Conservation (phyloP, 2,113 vertebrate species). For the Carollia perspicillata region DNA sequence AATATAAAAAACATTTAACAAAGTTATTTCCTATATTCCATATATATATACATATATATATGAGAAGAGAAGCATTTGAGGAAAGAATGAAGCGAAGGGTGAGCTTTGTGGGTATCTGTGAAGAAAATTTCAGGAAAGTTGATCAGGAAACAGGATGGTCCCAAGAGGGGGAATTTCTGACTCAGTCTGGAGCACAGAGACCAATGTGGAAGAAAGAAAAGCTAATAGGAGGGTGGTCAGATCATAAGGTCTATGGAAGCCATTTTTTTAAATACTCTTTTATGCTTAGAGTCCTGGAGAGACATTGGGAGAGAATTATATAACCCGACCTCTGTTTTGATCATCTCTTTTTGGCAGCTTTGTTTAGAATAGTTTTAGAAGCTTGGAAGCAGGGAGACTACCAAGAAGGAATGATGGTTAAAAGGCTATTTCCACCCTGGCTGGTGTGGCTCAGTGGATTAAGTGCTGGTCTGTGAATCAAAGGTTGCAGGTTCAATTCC, state of each 20-base stretch:
- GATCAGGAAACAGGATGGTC: not conserved
- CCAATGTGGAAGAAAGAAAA: not conserved
- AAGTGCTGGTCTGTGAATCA: no score
- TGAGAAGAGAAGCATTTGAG: not conserved
- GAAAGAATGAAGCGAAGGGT: not conserved
- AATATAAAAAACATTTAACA: no score
- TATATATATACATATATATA: no score
- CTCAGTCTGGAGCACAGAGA: not conserved
- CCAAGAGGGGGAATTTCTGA: not conserved
- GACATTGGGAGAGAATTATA: not conserved
- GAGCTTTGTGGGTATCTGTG: not conserved
- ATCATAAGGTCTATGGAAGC: not conserved
- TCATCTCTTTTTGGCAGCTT: not conserved
- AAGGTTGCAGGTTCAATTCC: no score
- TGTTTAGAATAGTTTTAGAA: not conserved
- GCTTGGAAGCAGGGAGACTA: not conserved
- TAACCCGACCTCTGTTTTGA: not conserved
- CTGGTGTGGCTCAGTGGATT: no score
- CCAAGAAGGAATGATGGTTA: not conserved
- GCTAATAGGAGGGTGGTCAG: not conserved
- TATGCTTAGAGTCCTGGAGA: not conserved
- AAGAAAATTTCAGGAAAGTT: not conserved
- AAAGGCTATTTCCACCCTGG: no score
- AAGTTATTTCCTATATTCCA: no score
- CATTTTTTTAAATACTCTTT: not conserved